Base-by-base conservation (phyloP, 2,888 invertebrate genomes). In the Synanthedon formicaeformis region DNA sequence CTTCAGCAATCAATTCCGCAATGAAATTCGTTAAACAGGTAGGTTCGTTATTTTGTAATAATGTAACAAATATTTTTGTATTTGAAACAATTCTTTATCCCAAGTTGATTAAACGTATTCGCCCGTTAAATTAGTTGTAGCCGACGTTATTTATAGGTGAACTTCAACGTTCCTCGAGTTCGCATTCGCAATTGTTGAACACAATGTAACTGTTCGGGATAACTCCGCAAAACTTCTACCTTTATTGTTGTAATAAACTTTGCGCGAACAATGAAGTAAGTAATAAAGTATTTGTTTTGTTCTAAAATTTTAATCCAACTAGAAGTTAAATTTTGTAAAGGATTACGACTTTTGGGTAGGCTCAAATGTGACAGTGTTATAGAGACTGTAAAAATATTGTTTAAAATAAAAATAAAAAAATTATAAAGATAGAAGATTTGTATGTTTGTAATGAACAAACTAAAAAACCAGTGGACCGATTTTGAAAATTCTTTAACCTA, bases 101-200 rank as follows among this genome's bases (percentile, higher is more conserved):
- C 49, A 48, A 54, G 56, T 60, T 67, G 67, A 73, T 71, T 71
- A 65, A 69, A 67, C 49, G 61, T 60, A 58, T 59, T 66, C 64
- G 57, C 51, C 65, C 65, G 67, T 66, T 62, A 71, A 69, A 72
- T 67, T 65, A 63, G 59, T 57, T 57, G 48, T 41, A 49, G 41
- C 18, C 34, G 51, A 8, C 52, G 54, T 58, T 59, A 63, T 64
- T 66, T 63, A 65, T 64, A 41, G 57, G 40, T 51, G 18, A 62
- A 59, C 55, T 60, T 58, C 51, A 51, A 14, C 13, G 45, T 45
- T 45, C n/a, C n/a, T 45, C 14, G n/a, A 45, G 45, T 45, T 45
- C 45, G 45, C 45, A 45, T 45, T 45, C 45, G 45, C 45, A 45
- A 45, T 45, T 45, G 13, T 45, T 14, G 14, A 45, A 55, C 40